phyloP scores from a whole-genome alignment of 2,113 vertebrate genomes.

The Oncorhynchus keta region DNA sequence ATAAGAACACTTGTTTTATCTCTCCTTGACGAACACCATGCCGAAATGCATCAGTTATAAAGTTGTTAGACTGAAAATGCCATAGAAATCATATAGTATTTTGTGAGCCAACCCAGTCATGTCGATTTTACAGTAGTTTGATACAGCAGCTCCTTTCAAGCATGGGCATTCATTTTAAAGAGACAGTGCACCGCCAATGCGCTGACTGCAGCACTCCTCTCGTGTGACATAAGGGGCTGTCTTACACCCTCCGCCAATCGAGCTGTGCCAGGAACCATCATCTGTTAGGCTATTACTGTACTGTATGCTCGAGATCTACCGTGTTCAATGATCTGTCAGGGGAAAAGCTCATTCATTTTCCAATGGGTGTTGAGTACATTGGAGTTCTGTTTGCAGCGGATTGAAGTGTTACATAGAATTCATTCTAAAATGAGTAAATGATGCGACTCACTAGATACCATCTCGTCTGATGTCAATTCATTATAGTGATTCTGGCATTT shows the following conservation, averaged over 20 bases:
- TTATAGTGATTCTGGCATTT: no score
- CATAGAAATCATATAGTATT: no score
- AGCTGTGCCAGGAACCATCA: constrained; percentile 64
- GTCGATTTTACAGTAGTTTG: constrained; percentile 67
- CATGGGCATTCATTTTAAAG: constrained; percentile 58
- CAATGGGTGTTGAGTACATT: constrained; percentile 11
- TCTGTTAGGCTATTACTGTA: constrained; percentile 69
- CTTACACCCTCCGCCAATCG: constrained; percentile 66
- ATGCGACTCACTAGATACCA: neutral
- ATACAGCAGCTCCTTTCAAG: constrained; percentile 61
- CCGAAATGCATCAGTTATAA: no score
- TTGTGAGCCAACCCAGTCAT: constrained; percentile 42
- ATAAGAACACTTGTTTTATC: no score
- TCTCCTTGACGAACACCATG: no score
- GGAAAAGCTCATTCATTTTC: constrained; percentile 32
- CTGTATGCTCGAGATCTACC: constrained; percentile 43
- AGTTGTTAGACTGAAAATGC: no score
- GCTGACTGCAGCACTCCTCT: constrained; percentile 60
- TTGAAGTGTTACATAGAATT: constrained; percentile 35
- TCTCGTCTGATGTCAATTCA: no score
- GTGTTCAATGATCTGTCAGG: constrained; percentile 40
- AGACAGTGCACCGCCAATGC: constrained; percentile 57
- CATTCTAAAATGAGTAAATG: neutral
- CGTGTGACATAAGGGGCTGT: constrained; percentile 70
- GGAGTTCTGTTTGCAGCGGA: constrained; percentile 17